Conservation (phyloP, 2,888 invertebrate species). For the Globia sparganii region DNA sequence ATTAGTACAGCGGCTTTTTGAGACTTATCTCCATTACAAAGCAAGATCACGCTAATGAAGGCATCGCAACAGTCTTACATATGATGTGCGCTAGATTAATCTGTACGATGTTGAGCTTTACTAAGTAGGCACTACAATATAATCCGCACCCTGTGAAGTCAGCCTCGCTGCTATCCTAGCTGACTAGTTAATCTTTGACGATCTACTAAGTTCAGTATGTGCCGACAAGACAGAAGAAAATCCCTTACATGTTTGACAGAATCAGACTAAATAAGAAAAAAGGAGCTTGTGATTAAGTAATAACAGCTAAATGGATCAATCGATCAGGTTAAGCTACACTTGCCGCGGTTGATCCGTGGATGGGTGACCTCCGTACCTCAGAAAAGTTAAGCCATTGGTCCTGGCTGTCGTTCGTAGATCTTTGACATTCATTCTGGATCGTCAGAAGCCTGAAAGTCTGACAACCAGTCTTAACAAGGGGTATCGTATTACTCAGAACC, state of each 20-base stretch:
- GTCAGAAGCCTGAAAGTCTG: neutral
- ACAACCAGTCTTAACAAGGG: neutral
- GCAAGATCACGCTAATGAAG: neutral
- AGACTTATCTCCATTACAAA: neutral
- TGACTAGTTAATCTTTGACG: conserved; percentile 21
- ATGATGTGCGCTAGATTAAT: conserved; percentile 15
- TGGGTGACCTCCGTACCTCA: neutral
- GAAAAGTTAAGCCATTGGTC: neutral
- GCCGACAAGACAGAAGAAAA: neutral
- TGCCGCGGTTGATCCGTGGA: neutral
- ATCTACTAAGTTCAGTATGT: conserved; percentile 4
- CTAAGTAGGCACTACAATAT: neutral
- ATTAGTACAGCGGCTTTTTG: neutral
- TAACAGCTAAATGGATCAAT: neutral
- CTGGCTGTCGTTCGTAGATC: neutral
- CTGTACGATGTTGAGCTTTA: neutral
- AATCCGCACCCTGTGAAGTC: conserved; percentile 4
- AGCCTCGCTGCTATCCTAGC: neutral
- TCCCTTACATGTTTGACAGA: neutral
- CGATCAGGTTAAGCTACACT: neutral
- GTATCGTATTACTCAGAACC: neutral
- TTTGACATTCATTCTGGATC: neutral
- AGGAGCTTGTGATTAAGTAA: neutral
- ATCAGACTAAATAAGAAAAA: conserved; percentile 20
- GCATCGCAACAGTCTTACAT: neutral